Conservation (phyloP, 1,140 invertebrate species). For the Limonius californicus region DNA sequence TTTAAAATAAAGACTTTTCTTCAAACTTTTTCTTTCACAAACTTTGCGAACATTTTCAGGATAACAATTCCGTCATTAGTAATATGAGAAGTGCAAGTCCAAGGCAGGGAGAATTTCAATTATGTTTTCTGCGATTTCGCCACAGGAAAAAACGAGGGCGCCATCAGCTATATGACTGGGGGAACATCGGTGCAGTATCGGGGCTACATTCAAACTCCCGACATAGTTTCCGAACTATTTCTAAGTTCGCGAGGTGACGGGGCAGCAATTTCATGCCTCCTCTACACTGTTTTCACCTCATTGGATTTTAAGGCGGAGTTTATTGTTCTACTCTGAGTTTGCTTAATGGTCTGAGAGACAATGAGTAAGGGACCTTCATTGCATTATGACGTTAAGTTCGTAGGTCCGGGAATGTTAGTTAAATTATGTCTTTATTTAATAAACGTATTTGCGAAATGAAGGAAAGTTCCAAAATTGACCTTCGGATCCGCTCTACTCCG, state of each 20-base stretch:
- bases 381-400: constrained; percentile 5
- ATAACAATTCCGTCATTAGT: too few species aligned
- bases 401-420: not conserved
- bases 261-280: not conserved
- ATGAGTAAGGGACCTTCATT: not conserved
- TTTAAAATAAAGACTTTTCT: too few species aligned
- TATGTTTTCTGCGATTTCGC: too few species aligned
- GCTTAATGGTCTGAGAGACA: not conserved
- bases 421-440: constrained; percentile 4
- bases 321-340: constrained; percentile 4
- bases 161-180: too few species aligned
- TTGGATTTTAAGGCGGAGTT: constrained; percentile 6
- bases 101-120: too few species aligned
- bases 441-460: not conserved
- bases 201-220: not conserved
- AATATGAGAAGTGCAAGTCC: too few species aligned
- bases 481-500: too few species aligned
- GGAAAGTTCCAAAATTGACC: too few species aligned
- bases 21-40: too few species aligned
- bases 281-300: constrained; percentile 2
- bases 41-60: too few species aligned
- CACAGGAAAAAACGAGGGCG: too few species aligned
- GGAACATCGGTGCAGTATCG: not conserved
- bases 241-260: constrained; percentile 2
- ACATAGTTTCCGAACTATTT: constrained; percentile 9